Evolutionary conservation across 1,140 invertebrate species (phyloP).

Genomic region (Papilio dardanus): DNA sequence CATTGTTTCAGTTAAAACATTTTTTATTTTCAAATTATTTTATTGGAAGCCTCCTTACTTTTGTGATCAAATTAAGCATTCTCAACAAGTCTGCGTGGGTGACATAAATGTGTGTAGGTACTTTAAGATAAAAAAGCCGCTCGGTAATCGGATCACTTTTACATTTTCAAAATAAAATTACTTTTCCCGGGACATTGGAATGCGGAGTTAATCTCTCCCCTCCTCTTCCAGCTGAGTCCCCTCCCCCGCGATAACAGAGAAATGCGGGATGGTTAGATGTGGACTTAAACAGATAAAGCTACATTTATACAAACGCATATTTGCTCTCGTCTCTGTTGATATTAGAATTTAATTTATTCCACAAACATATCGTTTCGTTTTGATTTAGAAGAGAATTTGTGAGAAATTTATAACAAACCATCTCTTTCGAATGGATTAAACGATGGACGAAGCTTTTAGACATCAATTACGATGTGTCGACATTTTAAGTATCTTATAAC

Average conservation of each 20-base stretch:
- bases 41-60: not conserved
- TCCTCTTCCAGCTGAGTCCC: conserved; percentile 40
- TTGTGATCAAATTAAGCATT: not conserved
- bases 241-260: conserved; percentile 61
- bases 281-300: conserved; percentile 37
- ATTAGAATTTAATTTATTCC: conserved; percentile 46
- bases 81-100: conserved; percentile 4
- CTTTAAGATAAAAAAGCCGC: conserved; percentile 16
- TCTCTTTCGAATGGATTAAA: conserved; percentile 11
- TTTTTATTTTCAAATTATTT: no score
- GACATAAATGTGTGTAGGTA: conserved; percentile 5
- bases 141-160: conserved; percentile 33
- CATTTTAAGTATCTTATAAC: conserved; percentile 17
- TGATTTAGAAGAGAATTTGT: conserved; percentile 14
- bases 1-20: not conserved
- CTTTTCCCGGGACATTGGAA: conserved; percentile 52
- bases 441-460: conserved; percentile 4
- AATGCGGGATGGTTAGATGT: conserved; percentile 49
- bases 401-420: not conserved
- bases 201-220: conserved; percentile 60
- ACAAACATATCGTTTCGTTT: conserved; percentile 39
- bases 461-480: conserved; percentile 23
- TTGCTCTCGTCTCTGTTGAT: conserved; percentile 47
- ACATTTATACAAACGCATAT: conserved; percentile 41
- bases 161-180: conserved; percentile 31